Conservation (phyloP, 2,113 vertebrate genomes). For the Indicator indicator region DNA sequence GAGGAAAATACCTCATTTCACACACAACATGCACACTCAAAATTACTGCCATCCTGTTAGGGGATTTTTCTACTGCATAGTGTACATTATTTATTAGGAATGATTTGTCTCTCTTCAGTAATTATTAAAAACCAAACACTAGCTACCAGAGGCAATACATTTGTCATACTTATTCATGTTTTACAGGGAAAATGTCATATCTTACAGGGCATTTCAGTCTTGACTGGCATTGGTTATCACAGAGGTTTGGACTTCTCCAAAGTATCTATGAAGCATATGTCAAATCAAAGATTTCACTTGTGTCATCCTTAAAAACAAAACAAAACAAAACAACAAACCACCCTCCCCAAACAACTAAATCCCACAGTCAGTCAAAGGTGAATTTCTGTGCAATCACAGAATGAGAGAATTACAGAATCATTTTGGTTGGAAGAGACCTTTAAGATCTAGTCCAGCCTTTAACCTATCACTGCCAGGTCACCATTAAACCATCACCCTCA, state of each 20-base stretch:
- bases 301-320: not conserved
- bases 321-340: no score
- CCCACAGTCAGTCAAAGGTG: not conserved
- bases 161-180: not conserved
- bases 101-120: constrained; percentile 18
- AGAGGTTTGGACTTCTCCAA: not conserved
- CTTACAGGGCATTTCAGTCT: not conserved
- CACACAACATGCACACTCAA: not conserved
- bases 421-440: no score
- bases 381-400: not conserved
- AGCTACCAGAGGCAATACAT: not conserved
- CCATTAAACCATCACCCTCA: no score
- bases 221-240: not conserved
- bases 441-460: no score
- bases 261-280: not conserved
- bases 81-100: constrained; percentile 41
- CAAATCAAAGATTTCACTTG: not conserved
- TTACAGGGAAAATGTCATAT: not conserved
- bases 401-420: no score
- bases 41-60: not conserved
- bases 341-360: not conserved
- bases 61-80: not conserved
- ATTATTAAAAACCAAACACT: constrained; percentile 21
- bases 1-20: not conserved
- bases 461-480: no score